Evolutionary conservation across 1,140 invertebrate species (phyloP), one percentile per base, ranked within the genome.

Genomic region (Tribolium castaneum): DNA sequence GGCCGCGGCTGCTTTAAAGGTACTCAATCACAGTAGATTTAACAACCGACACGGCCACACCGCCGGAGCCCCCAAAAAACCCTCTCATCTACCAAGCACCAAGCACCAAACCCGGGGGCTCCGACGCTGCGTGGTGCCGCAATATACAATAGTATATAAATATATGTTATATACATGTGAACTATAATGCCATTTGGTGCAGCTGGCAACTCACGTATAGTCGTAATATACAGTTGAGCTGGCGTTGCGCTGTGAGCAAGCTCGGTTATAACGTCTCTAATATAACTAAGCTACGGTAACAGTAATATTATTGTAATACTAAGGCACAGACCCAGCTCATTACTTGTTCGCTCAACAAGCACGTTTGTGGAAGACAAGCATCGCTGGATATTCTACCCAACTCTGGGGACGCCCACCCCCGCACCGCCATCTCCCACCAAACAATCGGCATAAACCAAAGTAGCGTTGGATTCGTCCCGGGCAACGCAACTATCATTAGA

Each of bases 301-400:
- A 80, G 51, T 59, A 86, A 84, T 85, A 86, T 87, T 87, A 87
- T 87, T 87, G 86, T 87, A 85, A 87, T 86, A 85, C 85, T 87
- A 87, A 87, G 86, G 86, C 86, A 87, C 86, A 85, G 82, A 86
- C 81, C 84, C 85, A 87, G 86, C 85, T 85, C 84, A 84, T 80
- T 86, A 84, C 85, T 86, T 84, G 84, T 83, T 81, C 79, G 80
- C 80, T 78, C 78, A 77, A 83, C 81, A 85, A 84, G 83, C 83
- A 79, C 78, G 78, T 77, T 80, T 74, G 83, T 85, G 84, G 84
- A 85, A 86, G 84, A 86, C 84, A 85, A 85, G 84, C 84, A 83
- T 75, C 80, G 84, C 82, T 85, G 83, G 82, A 83, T 84, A 84
- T 83, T 83, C 84, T 83, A 86, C 84, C 83, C 84, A 85, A 82